Evolutionary conservation across 2,888 invertebrate species (phyloP).

Genomic region (Stratiomys singularior): DNA sequence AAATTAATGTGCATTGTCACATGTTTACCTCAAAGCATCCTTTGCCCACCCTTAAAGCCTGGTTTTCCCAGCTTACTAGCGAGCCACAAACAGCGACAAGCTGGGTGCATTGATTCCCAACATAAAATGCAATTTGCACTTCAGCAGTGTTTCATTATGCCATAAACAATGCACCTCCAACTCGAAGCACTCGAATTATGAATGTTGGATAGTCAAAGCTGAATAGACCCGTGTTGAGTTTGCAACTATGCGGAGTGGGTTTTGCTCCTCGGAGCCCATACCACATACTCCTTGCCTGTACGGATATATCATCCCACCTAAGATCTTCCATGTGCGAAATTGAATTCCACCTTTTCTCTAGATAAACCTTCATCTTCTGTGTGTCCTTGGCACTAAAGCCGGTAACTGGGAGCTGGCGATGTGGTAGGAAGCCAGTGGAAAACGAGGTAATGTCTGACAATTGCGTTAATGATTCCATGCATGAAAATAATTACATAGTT

Average conservation of each 20-base stretch:
- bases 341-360: not conserved
- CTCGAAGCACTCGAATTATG: not conserved
- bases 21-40: too few relatives aligned
- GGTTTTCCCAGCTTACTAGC: too few relatives aligned
- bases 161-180: not conserved
- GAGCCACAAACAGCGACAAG: too few relatives aligned
- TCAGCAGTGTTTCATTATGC: not conserved
- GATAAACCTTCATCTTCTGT: not conserved
- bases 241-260: not conserved
- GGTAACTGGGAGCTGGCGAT: not conserved
- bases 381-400: not conserved
- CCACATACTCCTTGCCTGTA: not conserved
- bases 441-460: conserved; percentile 1
- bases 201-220: not conserved
- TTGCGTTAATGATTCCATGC: not conserved
- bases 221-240: not conserved
- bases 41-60: too few relatives aligned
- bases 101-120: too few relatives aligned
- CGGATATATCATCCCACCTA: not conserved
- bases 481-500: conserved; percentile 11
- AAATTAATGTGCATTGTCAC: too few relatives aligned
- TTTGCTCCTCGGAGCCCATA: too few relatives aligned
- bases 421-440: not conserved
- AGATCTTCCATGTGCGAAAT: conserved; percentile 12
- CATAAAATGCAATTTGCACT: not conserved